Evolutionary conservation across 2,113 vertebrate genomes (phyloP), one percentile per base, ranked within the genome.

Genomic region (Tetrao urogallus): DNA sequence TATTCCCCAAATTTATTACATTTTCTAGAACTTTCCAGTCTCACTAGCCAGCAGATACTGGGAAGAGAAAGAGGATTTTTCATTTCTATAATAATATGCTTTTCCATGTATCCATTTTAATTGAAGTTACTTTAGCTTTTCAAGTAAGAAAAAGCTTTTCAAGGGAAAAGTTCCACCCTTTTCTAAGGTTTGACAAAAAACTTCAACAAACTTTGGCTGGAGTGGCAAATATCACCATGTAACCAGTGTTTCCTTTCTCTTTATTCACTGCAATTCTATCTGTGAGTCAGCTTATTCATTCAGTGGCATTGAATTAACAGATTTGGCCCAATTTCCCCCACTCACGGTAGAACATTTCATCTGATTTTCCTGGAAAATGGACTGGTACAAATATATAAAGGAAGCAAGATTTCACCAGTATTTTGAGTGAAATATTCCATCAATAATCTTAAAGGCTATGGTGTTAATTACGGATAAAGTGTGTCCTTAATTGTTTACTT

Each of bases 201-300:
- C 21, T 87, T 48, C 8, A 45, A 11, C 0, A 2, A 25, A 73
- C 21, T 89, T 70, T 82, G 60, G 3, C 60, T 82, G 25, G 30
- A 66, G 54, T 82, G 42, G 73, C 32, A 85, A 87, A 80, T 80
- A 66, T 19, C 0, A 0, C 75, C 36, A 18, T 20, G 28, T n/a
- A 45, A 42, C 27, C 34, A 56, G 19, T 45, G 25, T 56, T 85
- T 87, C 48, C 21, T 61, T 90, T 77, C 70, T 60, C 28, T 76
- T 82, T 73, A 83, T 73, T 61, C 11, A 27, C 32, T 80, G 22
- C 25, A 58, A 12, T 82, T 92, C 60, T 67, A 1, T 58, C 45
- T 77, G 48, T 92, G 85, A 91, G 75, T 79, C 91, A 85, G 56
- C 45, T 79, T 52, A 76, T 63, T 85, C 91, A 82, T 92, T 92